Conservation (phyloP, 2,113 vertebrate species). For the Harpagus bidentatus region DNA sequence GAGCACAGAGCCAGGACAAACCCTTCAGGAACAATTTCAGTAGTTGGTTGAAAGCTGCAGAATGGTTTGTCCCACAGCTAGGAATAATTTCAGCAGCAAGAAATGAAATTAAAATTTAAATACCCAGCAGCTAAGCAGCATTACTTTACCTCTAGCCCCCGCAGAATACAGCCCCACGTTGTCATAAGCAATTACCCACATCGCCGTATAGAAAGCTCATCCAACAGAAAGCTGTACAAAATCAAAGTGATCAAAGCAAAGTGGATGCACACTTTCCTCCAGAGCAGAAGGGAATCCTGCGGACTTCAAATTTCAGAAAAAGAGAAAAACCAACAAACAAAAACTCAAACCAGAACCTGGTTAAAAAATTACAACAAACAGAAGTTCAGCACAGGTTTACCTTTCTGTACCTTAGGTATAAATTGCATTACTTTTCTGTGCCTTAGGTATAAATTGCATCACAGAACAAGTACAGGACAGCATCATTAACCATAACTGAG, state of each 20-base stretch:
- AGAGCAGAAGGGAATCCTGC: background rate
- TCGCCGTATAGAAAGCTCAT: fast-evolving
- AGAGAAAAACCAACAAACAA: background rate
- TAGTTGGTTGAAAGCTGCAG: background rate
- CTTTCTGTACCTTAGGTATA: background rate
- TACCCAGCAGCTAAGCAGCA: background rate
- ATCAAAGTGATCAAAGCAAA: background rate
- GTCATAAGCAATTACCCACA: background rate
- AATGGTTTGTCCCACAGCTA: background rate
- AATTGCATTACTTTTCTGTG: background rate
- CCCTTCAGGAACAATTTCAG: background rate
- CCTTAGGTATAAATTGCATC: background rate
- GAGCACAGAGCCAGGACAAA: background rate
- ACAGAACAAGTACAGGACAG: background rate
- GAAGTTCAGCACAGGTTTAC: background rate
- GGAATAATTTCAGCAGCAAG: background rate
- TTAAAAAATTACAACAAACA: background rate
- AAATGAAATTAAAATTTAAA: background rate
- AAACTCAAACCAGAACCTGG: background rate
- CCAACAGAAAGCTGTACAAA: background rate
- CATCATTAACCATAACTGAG: fast-evolving
- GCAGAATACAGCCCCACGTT: background rate
- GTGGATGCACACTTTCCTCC: background rate
- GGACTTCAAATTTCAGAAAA: background rate
- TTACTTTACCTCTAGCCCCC: background rate